Evolutionary conservation across 2,888 invertebrate genomes (phyloP), one percentile per base, ranked within the genome.

Genomic region (Ichneumon xanthorius): DNA sequence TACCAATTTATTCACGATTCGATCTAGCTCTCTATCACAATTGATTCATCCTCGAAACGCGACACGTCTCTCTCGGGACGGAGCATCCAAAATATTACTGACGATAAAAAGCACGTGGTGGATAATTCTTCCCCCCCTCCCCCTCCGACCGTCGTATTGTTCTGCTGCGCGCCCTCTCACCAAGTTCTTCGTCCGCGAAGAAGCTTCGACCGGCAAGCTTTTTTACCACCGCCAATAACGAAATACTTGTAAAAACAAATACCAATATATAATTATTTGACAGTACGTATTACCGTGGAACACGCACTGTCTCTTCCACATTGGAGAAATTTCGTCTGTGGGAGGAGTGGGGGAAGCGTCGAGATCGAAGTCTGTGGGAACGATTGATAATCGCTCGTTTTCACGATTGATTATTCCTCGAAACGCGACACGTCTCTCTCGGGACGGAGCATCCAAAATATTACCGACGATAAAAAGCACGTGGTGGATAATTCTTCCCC

Each of bases 221-320:
- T 48, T 65, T 76, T 73, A 82, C 65, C 26, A 11, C 53, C 40
- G 63, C 22, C 70, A 19, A 71, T 40, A 45, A 6, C 37, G 19
- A 22, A 5, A 53, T 22, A 9, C n/a, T 70, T 65, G 67, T 67
- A 53, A 77, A 53, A 30, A 73, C 33, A 40, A 67, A 71, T 40
- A 72, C 80, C 26, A 76, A 71, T 58, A 45, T 71, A 61, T 71
- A 22, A 70, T 78, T 55, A 78, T 85, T 85, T 85, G 79, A 85
- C 85, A 78, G 61, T 70, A 75, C 75, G 58, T 58, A 80, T 50
- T 71, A 33, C 4, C 33, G 63, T 33, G 16, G 5, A 16, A n/a
- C 6, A 33, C 22, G 0, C 26, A 11, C 58, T 11, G 58, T 26
- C 26, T 9, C 11, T 22, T 58, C 55, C 26, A 11, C 22, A 58